These are phyloP conservation scores for Scarus forsteni DNA, from an alignment of 2,797 vertebrate species.

Conservation along the genomic window DNA sequence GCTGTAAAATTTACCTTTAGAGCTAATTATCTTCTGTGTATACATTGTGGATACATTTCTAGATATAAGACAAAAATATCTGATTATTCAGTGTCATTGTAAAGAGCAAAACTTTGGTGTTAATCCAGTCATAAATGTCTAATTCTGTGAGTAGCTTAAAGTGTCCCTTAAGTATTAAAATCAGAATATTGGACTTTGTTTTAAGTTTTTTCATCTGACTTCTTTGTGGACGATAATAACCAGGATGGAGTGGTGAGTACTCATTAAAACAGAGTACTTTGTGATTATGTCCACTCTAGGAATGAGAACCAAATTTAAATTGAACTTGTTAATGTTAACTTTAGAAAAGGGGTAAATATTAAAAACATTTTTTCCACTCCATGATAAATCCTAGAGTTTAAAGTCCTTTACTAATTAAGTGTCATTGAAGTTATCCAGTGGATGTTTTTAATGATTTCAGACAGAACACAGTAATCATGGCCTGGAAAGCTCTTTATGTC, in stretches of 20 bases:
- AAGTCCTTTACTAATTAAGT: neutral
- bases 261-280: too few relatives aligned
- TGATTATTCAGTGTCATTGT: too few relatives aligned
- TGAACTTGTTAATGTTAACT: neutral
- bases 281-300: too few relatives aligned
- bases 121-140: too few relatives aligned
- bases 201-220: neutral
- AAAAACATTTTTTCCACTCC: neutral
- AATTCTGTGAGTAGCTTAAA: too few relatives aligned
- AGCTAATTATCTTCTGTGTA: conserved; percentile 1
- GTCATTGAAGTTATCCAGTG: neutral
- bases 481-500: neutral
- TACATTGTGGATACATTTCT: neutral
- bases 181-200: neutral
- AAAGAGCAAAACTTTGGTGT: too few relatives aligned
- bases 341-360: neutral
- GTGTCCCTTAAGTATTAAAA: too few relatives aligned
- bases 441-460: neutral
- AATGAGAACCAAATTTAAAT: too few relatives aligned
- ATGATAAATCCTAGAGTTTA: neutral
- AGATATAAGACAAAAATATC: too few relatives aligned
- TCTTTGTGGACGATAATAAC: neutral
- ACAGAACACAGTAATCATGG: too few relatives aligned
- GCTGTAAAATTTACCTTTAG: neutral
- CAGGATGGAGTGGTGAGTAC: neutral